Evolutionary conservation across 2,113 vertebrate genomes (phyloP).

Genomic region (Pseudorhombus dupliciocellatus): DNA sequence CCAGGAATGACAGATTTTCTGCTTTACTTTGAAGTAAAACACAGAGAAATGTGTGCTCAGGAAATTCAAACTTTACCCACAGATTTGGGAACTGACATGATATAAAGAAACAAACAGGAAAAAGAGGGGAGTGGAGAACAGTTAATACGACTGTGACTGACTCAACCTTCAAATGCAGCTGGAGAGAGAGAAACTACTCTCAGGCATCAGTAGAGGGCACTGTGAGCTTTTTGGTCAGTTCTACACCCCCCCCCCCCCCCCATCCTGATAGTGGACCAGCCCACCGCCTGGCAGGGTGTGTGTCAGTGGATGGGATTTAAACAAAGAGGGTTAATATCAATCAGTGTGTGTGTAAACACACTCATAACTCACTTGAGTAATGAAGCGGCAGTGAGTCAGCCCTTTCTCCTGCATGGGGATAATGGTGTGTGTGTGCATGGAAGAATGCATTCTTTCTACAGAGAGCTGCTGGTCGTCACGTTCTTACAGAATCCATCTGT

Average conservation of each 20-base stretch:
- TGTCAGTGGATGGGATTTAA: constrained; percentile 67
- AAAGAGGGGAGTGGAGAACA: background rate
- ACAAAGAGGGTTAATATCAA: constrained; percentile 76
- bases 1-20: background rate
- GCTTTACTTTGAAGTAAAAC: background rate
- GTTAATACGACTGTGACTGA: background rate
- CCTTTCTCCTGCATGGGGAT: constrained; percentile 49
- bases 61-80: no score
- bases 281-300: constrained; percentile 47
- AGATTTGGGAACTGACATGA: background rate
- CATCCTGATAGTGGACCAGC: constrained; percentile 43
- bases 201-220: constrained; percentile 78
- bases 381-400: constrained; percentile 74
- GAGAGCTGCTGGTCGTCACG: constrained; percentile 22
- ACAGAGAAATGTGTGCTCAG: no score
- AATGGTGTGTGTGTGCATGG: constrained; percentile 21
- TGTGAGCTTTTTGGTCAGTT: constrained; percentile 72
- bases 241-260: background rate
- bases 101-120: background rate
- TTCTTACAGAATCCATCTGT: constrained; percentile 10
- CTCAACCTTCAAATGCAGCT: background rate
- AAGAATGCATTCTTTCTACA: no score
- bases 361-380: constrained; percentile 73
- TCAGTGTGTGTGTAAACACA: constrained; percentile 74
- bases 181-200: background rate